phyloP scores from a whole-genome alignment of 2,113 vertebrate species.

The Rhinolophus ferrumequinum region DNA sequence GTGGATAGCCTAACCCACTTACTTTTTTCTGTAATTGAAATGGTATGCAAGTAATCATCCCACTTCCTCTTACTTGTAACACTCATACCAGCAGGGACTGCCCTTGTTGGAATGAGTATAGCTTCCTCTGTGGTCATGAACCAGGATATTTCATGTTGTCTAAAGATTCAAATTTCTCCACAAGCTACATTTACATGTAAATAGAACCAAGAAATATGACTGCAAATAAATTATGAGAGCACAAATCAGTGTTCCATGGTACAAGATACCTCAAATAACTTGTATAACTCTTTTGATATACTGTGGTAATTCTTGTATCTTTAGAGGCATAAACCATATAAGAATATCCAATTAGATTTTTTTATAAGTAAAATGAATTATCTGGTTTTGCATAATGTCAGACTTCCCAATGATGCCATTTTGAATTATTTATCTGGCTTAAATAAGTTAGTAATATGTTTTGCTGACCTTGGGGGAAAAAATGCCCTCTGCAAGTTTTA shows the following conservation, averaged over 20 bases:
- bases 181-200: conserved; percentile 44
- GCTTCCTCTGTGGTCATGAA: conserved; percentile 65
- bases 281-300: background rate
- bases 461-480: conserved; percentile 66
- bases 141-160: conserved; percentile 51
- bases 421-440: conserved; percentile 69
- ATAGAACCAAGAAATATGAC: conserved; percentile 38
- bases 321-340: background rate
- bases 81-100: background rate
- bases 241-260: background rate
- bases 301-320: background rate
- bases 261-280: background rate
- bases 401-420: conserved; percentile 62
- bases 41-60: conserved; percentile 65
- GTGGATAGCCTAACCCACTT: conserved; percentile 52
- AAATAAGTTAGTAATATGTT: conserved; percentile 63
- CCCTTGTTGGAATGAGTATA: conserved; percentile 7
- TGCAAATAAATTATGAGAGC: conserved; percentile 4
- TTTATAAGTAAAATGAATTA: conserved; percentile 68
- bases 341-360: conserved; percentile 37
- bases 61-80: conserved; percentile 63
- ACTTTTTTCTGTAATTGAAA: conserved; percentile 71
- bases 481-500: conserved; percentile 68
- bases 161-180: conserved; percentile 55
- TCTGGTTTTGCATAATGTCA: conserved; percentile 60